phyloP scores from a whole-genome alignment of 2,888 invertebrate genomes.

The Hymenopus coronatus region DNA sequence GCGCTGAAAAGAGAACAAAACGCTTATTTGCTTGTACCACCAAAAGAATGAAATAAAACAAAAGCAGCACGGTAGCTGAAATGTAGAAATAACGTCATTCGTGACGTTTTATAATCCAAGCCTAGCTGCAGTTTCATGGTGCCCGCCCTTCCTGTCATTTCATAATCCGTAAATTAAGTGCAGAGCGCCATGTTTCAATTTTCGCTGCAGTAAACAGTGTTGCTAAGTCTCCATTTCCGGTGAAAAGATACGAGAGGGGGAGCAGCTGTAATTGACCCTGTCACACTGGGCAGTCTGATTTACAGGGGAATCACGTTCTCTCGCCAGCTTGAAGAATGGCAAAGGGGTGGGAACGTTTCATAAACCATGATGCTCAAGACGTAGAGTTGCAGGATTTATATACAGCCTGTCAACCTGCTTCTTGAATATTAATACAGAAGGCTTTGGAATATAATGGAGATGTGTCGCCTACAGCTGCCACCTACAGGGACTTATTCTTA shows the following conservation, averaged over 20 bases:
- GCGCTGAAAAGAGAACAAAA: background rate
- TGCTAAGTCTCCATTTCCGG: background rate
- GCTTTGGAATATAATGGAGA: background rate
- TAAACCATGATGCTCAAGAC: background rate
- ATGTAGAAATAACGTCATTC: background rate
- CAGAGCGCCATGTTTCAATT: background rate
- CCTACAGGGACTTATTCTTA: background rate
- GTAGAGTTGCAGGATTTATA: background rate
- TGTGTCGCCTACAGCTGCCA: background rate
- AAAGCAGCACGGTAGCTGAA: background rate
- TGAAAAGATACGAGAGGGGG: background rate
- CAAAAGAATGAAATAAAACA: background rate
- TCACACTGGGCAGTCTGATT: background rate
- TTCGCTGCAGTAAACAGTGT: background rate
- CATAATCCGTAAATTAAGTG: background rate
- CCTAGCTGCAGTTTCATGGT: background rate
- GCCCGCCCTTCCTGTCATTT: background rate
- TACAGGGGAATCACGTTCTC: background rate
- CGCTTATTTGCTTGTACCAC: background rate
- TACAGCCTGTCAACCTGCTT: background rate
- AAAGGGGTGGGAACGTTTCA: background rate
- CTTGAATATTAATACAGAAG: background rate
- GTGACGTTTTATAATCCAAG: background rate
- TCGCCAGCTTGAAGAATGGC: background rate
- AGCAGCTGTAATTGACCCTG: background rate